These are phyloP conservation scores for Gymnoscopelus microlampas DNA, from an alignment of 2,797 vertebrate species.

Conservation along the genomic window DNA sequence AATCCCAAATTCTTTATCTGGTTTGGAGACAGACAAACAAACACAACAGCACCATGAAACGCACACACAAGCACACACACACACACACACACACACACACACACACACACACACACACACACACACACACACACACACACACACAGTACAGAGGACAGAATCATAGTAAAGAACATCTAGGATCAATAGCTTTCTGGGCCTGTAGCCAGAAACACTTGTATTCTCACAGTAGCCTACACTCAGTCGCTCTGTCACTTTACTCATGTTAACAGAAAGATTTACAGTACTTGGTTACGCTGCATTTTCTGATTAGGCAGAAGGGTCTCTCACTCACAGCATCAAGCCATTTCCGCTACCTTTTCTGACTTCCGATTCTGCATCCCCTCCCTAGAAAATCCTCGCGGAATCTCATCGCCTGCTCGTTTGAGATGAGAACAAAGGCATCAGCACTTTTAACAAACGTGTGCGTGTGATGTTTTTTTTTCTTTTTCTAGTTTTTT, in stretches of 20 bases:
- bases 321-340: slow-evolving; percentile 20
- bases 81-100: background rate
- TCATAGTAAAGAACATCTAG: slow-evolving; percentile 36
- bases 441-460: slow-evolving; percentile 28
- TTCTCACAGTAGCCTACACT: slow-evolving; percentile 37
- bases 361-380: slow-evolving; percentile 2
- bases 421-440: slow-evolving; percentile 13
- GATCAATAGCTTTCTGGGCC: slow-evolving; percentile 66
- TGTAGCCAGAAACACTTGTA: slow-evolving; percentile 57
- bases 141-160: slow-evolving; percentile 20
- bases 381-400: slow-evolving; percentile 14
- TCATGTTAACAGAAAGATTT: slow-evolving; percentile 46
- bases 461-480: slow-evolving; percentile 17
- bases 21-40: slow-evolving; percentile 43
- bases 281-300: slow-evolving; percentile 22
- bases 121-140: slow-evolving; percentile 17
- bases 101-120: slow-evolving; percentile 31
- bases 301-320: slow-evolving; percentile 36
- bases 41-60: slow-evolving; percentile 1
- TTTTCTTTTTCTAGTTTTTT: slow-evolving; percentile 28
- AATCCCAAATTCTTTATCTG: slow-evolving; percentile 48
- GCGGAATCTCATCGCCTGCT: slow-evolving; percentile 18
- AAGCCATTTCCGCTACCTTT: slow-evolving; percentile 26
- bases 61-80: slow-evolving; percentile 20
- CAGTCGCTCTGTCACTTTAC: slow-evolving; percentile 49